Percentiles rank a stretch among this genome's conserved stretches.
phyloP scores from a whole-genome alignment of 2,113 vertebrate species.

The Burhinus oedicnemus region DNA sequence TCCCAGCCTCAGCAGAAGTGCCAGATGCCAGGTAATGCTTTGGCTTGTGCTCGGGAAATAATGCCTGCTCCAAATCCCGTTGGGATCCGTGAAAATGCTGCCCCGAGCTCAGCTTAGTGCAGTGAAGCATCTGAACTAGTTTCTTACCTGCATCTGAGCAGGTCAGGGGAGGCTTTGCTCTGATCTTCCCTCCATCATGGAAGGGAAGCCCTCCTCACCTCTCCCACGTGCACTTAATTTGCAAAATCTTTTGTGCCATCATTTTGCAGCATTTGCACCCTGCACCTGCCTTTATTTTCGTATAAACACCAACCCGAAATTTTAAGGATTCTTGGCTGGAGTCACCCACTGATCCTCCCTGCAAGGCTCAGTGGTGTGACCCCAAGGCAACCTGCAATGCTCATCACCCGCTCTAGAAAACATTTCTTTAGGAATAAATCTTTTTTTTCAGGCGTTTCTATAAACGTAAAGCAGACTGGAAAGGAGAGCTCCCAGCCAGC shows the following conservation, averaged over 20 bases:
- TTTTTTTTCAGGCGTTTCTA: not conserved
- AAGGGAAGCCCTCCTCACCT: not conserved
- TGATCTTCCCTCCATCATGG: not conserved
- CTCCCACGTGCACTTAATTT: not conserved
- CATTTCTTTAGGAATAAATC: not conserved
- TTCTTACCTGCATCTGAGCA: not conserved
- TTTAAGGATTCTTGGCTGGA: not conserved
- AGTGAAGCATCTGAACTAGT: not conserved
- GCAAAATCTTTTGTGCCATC: not conserved
- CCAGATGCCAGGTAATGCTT: not conserved
- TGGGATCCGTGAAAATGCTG: not conserved
- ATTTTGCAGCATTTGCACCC: not conserved
- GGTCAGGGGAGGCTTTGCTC: not conserved
- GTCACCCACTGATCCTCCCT: not conserved
- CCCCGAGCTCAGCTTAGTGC: not conserved
- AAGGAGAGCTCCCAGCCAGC: not conserved
- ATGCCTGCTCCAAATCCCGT: not conserved
- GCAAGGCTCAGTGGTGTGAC: not conserved
- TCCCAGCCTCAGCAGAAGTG: not conserved
- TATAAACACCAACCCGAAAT: not conserved
- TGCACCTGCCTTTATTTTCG: not conserved
- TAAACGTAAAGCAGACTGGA: not conserved
- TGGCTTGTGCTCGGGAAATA: not conserved
- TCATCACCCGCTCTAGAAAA: not conserved
- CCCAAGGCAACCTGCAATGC: not conserved